Base-by-base conservation (phyloP, 2,797 vertebrate genomes). In the Psittacula echo region DNA sequence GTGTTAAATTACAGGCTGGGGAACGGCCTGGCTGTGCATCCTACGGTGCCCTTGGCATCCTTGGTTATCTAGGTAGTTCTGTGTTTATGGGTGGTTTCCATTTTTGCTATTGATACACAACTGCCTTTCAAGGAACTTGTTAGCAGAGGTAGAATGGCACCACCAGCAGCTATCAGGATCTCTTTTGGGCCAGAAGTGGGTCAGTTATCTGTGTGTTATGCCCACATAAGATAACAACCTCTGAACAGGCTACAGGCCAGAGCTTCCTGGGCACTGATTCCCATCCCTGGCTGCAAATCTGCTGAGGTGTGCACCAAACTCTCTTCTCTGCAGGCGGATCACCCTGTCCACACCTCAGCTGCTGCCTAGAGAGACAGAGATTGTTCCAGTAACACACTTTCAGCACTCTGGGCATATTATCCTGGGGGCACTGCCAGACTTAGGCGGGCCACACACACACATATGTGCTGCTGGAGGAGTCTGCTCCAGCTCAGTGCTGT, bases 221-320 rank as follows among this genome's bases (percentile, higher is more conserved):
- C 37, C 62, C 4, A 4, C 37, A 45, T 32, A 34, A 37, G 77
- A 5, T 7, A 87, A 44, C 39, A 89, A 24, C 11, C 20, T 48
- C 45, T 34, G 44, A 48, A n/a, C 0, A 0, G 79, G 45, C 73
- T 78, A n/a, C 0, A 0, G 24, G 39, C 42, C 79, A 37, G 66
- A 3, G 0, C 17, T 16, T 58, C 83, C 67, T 17, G 2, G 47
- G 48, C 1, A 1, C 39, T 17, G 62, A 12, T 75, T 67, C n/a
- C 48, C 70, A 13, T 13, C 26, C n/a, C 67, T 0, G 8, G 53
- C 58, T 41, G 47, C 11, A 48, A 85, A 17, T 42, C 53, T 24
- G 15, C 62, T 30, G 50, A 47, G 71, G 47, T 2, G 1, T 18
- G 27, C 32, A 10, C 26, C 48, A 67, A 74, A 27, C 12, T 24